Percentiles rank a stretch among this genome's conserved stretches.
phyloP scores from a whole-genome alignment of 2,113 vertebrate genomes.

The Abramis brama region DNA sequence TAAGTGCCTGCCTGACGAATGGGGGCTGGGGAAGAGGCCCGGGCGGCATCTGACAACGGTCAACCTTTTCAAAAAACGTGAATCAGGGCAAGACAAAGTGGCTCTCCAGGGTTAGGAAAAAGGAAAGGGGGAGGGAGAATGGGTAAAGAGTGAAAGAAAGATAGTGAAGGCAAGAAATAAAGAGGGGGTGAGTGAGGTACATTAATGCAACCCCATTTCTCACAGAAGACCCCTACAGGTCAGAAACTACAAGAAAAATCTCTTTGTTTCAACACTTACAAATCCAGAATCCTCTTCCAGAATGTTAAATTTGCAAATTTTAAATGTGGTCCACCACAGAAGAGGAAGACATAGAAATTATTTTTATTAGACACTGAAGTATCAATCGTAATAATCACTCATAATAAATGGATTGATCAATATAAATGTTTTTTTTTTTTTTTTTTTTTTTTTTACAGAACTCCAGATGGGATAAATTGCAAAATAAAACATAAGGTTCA shows the following conservation, averaged over 20 bases:
- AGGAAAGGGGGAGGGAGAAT: not conserved
- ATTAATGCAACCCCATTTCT: slow-evolving; percentile 29
- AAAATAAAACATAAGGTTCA: not conserved
- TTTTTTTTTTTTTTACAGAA: not conserved
- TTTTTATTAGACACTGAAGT: not conserved
- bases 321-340: not conserved
- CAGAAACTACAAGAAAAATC: not conserved
- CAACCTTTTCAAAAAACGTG: slow-evolving; percentile 49
- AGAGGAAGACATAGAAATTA: not conserved
- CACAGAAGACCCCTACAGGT: not conserved
- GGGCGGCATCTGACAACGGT: slow-evolving; percentile 57
- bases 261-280: slow-evolving; percentile 5
- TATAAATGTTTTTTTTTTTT: not conserved
- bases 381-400: slow-evolving; percentile 2
- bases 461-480: not conserved
- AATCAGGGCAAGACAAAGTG: slow-evolving; percentile 7
- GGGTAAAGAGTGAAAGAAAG: not conserved
- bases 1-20: slow-evolving; percentile 86
- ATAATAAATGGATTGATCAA: not conserved
- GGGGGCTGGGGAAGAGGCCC: slow-evolving; percentile 67
- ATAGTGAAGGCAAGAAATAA: slow-evolving; percentile 12
- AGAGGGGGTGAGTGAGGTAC: slow-evolving; percentile 10
- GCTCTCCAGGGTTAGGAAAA: slow-evolving; percentile 26
- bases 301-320: not conserved
- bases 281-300: not conserved